Evolutionary conservation across 1,140 invertebrate genomes (phyloP).

Genomic region (Zaprionus ghesquierei): DNA sequence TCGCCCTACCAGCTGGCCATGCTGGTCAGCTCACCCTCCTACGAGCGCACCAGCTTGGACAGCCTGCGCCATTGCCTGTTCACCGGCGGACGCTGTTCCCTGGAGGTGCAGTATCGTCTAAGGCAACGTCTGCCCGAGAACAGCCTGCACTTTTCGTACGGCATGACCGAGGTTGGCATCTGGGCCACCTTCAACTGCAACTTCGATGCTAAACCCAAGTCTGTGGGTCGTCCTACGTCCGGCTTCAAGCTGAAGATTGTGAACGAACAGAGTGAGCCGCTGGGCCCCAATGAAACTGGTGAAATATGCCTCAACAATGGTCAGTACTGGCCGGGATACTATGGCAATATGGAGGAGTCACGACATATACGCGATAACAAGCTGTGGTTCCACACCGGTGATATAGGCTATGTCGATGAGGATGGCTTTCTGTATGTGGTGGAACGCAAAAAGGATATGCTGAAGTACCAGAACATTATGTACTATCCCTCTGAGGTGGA

Average conservation of each 20-base stretch:
- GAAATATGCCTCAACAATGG: slow-evolving; percentile 74
- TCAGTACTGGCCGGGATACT: slow-evolving; percentile 76
- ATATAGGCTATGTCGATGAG: slow-evolving; percentile 87
- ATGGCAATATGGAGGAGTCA: slow-evolving; percentile 84
- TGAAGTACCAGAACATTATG: slow-evolving; percentile 85
- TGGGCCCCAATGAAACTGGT: slow-evolving; percentile 61
- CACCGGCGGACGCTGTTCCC: slow-evolving; percentile 12
- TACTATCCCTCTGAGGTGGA: slow-evolving; percentile 59
- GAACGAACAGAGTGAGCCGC: slow-evolving; percentile 10
- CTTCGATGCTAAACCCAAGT: slow-evolving; percentile 24
- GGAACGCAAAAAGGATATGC: slow-evolving; percentile 89
- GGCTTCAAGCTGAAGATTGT: slow-evolving; percentile 28
- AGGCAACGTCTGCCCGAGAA: slow-evolving; percentile 10
- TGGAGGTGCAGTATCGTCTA: slow-evolving; percentile 4
- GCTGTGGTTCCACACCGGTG: slow-evolving; percentile 88
- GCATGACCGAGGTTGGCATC: slow-evolving; percentile 17
- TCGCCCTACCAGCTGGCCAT: neutral
- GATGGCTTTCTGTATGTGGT: slow-evolving; percentile 87
- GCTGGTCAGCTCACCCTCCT: neutral
- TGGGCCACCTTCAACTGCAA: slow-evolving; percentile 11
- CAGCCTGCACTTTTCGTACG: slow-evolving; percentile 23
- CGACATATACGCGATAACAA: slow-evolving; percentile 84
- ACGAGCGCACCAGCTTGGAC: neutral
- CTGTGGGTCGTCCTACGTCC: slow-evolving; percentile 11
- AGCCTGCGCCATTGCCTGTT: slow-evolving; percentile 20